Percentiles rank a stretch among this genome's conserved stretches.
phyloP scores from a whole-genome alignment of 1,140 invertebrate genomes.

The Pentalonia nigronervosa region DNA sequence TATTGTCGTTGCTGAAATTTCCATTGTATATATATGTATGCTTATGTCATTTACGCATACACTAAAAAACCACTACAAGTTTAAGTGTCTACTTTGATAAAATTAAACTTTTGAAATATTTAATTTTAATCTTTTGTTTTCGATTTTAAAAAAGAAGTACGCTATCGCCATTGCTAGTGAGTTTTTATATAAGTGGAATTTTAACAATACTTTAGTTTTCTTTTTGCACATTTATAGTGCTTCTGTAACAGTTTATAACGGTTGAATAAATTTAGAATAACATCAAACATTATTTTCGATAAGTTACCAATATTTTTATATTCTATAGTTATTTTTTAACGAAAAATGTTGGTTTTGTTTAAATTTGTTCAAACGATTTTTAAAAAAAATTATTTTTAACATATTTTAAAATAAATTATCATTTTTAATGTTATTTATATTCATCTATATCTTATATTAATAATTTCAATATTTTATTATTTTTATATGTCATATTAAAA shows the following conservation, averaged over 20 bases:
- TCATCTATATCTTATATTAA: not conserved
- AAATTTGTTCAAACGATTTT: not conserved
- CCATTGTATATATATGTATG: not conserved
- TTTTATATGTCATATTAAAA: not conserved
- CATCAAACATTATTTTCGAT: not conserved
- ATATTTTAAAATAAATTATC: not conserved
- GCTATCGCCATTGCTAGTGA: not conserved
- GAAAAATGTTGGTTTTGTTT: not conserved
- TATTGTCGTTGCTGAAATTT: not conserved
- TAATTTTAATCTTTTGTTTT: constrained; percentile 11
- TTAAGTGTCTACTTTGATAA: constrained; percentile 1
- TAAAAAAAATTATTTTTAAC: not conserved
- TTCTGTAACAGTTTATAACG: not conserved
- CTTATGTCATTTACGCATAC: not conserved
- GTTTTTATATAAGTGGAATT: not conserved
- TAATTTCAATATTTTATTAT: not conserved
- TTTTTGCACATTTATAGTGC: not conserved
- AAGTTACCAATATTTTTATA: not conserved
- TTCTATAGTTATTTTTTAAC: not conserved
- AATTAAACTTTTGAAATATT: constrained; percentile 3
- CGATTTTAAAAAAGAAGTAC: not conserved
- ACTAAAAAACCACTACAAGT: not conserved
- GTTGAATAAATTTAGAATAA: not conserved
- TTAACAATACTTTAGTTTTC: not conserved
- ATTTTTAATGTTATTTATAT: not conserved